phyloP scores from a whole-genome alignment of 1,140 invertebrate species.

The Drosophila santomea region DNA sequence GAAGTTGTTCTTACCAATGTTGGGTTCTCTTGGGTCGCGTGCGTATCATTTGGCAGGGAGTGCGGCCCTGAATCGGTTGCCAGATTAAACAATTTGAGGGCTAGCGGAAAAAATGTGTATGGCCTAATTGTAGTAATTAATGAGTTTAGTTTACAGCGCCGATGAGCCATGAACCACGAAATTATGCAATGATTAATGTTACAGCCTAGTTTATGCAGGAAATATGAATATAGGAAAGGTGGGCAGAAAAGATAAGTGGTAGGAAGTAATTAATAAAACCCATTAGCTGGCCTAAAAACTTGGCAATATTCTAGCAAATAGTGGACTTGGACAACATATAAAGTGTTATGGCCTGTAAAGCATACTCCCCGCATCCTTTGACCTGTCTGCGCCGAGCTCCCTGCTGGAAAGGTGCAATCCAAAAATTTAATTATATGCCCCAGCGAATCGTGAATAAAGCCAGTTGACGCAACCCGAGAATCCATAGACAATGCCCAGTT shows the following conservation, averaged over 20 bases:
- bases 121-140: conserved; percentile 78
- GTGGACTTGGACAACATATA: not conserved
- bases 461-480: conserved; percentile 21
- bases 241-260: not conserved
- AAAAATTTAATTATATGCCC: conserved; percentile 72
- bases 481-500: conserved; percentile 56
- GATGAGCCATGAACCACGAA: conserved; percentile 36
- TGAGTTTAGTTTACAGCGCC: conserved; percentile 63
- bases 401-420: conserved; percentile 39
- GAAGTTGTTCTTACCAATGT: conserved; percentile 24
- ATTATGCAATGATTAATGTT: conserved; percentile 51
- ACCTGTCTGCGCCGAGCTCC: conserved; percentile 15
- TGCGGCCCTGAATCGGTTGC: conserved; percentile 35
- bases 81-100: conserved; percentile 63
- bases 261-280: conserved; percentile 5
- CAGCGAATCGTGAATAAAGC: conserved; percentile 64
- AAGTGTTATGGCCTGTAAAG: no score
- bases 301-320: not conserved
- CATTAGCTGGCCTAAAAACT: not conserved
- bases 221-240: not conserved
- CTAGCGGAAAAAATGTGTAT: conserved; percentile 47
- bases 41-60: conserved; percentile 38
- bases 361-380: conserved; percentile 4
- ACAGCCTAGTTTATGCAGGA: not conserved
- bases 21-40: conserved; percentile 58